Base-by-base conservation (phyloP, 2,113 vertebrate genomes). In the Engystomops pustulosus region DNA sequence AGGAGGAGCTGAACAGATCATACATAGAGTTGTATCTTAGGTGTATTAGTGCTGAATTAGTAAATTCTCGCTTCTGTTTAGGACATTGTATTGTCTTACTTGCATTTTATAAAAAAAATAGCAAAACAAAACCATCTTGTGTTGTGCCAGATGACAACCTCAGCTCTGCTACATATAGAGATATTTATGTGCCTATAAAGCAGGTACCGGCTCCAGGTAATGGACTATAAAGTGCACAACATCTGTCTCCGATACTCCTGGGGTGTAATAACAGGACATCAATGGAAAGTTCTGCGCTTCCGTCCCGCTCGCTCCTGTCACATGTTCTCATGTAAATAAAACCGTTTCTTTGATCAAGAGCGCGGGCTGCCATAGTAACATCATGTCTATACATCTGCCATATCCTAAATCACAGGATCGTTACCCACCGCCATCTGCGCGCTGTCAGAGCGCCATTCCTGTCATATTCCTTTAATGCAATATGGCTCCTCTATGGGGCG, bases 401-500 rank as follows among this genome's bases (percentile, higher is more conserved):
- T 53, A 51, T 17, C 47, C 72, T n/a, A 76, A 76, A 51, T 76
- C 72, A 76, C 47, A 51, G 47, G 44, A 6, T 32, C 17, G 72
- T 49, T 75, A 47, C 71, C 71, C 32, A 8, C 44, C 44, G 45
- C 68, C 71, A 75, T 75, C 71, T 75, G 71, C 32, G 44, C 27
- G 27, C 44, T 32, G 71, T 51, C 71, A 75, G 15, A 25, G 20
- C 44, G 2, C 8, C 3, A 70, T 44, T 4, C 45, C 71, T 47
- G 44, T 75, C 44, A 75, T 30, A 49, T 75, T 75, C 25, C 17
- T 47, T 45, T 75, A 75, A 75, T 49, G 45, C 23, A 75, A 75
- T 51, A 75, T 75, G 71, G 7, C 25, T 30, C 14, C 7, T 74
- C 7, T 36, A 8, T 38, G 17, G 34, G 34, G 18, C 20, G 18